These are phyloP conservation scores for Aphelenchoides avenae DNA, from an alignment of 1,140 invertebrate species.

Conservation along the genomic window DNA sequence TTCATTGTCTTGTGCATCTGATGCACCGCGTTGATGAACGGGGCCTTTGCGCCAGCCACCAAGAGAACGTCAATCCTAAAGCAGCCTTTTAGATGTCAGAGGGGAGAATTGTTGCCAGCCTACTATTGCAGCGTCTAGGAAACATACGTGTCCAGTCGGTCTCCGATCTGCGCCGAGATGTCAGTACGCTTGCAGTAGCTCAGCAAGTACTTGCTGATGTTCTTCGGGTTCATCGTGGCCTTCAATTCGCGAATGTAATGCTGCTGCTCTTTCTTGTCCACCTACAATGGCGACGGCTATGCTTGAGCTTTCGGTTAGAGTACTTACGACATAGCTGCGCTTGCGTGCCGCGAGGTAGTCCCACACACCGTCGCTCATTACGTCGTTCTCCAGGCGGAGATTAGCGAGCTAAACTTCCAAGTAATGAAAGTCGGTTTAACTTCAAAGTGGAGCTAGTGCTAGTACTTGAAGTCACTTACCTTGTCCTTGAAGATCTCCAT, in stretches of 20 bases:
- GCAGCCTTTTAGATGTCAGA: too few relatives aligned
- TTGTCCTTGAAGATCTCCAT: constrained; percentile 80
- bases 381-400: constrained; percentile 66
- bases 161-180: constrained; percentile 52
- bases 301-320: background rate
- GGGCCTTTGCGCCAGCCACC: constrained; percentile 74
- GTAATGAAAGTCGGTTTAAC: too few relatives aligned
- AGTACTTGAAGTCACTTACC: too few relatives aligned
- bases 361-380: constrained; percentile 70
- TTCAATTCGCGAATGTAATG: constrained; percentile 75
- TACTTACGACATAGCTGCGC: constrained; percentile 81
- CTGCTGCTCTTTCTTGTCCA: constrained; percentile 72
- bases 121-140: background rate
- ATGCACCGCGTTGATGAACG: constrained; percentile 72
- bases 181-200: constrained; percentile 55
- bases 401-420: too few relatives aligned
- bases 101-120: too few relatives aligned
- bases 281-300: constrained; percentile 54
- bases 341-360: constrained; percentile 81
- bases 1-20: constrained; percentile 71
- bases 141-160: constrained; percentile 53
- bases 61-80: constrained; percentile 67
- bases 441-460: too few relatives aligned
- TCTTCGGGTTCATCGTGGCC: constrained; percentile 75
- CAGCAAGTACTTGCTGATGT: constrained; percentile 65